Conservation (phyloP, 2,797 vertebrate genomes). For the Meriones psammophilus region DNA sequence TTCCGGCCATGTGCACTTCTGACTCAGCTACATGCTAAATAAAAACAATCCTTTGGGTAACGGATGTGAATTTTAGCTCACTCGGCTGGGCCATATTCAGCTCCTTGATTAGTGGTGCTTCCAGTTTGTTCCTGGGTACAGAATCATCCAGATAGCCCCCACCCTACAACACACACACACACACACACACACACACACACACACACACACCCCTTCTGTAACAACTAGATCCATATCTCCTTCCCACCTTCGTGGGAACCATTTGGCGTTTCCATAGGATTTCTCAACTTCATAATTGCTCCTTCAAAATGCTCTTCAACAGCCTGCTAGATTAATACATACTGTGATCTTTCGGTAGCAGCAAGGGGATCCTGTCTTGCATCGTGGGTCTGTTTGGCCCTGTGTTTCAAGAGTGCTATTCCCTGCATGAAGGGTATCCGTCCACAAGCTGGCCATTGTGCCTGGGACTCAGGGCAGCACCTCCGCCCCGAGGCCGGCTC, state of each 20-base stretch:
- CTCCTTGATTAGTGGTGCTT: neutral
- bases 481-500: constrained; percentile 86
- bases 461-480: constrained; percentile 90
- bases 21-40: neutral
- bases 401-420: constrained; percentile 83
- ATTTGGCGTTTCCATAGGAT: constrained; percentile 85
- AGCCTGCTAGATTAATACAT: constrained; percentile 88
- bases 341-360: constrained; percentile 88
- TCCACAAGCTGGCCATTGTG: constrained; percentile 92
- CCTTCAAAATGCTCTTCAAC: constrained; percentile 87
- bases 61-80: neutral
- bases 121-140: neutral
- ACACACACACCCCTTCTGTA: neutral
- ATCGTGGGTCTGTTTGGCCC: constrained; percentile 85
- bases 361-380: constrained; percentile 85
- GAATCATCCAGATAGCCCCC: neutral
- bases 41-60: neutral
- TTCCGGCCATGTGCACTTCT: neutral
- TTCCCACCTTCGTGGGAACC: constrained; percentile 79
- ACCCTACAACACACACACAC: neutral
- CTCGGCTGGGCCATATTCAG: neutral
- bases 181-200: neutral
- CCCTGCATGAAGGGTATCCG: constrained; percentile 87
- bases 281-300: constrained; percentile 85
- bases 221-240: neutral